phyloP scores from a whole-genome alignment of 2,797 vertebrate species.

The Lepus townsendii region DNA sequence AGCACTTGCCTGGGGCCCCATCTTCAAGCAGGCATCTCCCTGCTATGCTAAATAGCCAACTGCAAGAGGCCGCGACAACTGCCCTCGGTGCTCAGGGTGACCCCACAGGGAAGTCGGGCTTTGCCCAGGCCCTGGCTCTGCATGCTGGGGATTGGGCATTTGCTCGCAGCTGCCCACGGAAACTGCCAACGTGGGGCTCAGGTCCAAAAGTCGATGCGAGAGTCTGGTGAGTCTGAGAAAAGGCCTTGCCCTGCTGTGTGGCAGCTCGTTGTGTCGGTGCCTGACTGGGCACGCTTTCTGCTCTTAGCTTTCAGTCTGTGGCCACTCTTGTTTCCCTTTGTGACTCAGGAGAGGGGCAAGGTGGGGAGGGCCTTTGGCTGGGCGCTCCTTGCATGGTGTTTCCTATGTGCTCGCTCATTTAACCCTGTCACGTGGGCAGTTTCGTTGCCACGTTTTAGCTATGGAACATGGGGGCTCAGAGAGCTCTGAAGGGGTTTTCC shows the following conservation, averaged over 20 bases:
- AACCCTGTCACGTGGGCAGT: neutral
- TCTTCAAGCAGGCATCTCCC: neutral
- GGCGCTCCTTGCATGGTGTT: neutral
- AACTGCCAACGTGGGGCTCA: rapidly evolving
- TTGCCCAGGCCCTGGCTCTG: slow-evolving; percentile 21
- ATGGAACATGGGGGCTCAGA: neutral
- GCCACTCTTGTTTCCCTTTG: neutral
- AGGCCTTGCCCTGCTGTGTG: no score
- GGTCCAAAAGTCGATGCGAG: neutral
- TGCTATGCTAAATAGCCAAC: slow-evolving; percentile 83
- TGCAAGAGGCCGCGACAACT: slow-evolving; percentile 84
- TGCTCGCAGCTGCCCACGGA: neutral
- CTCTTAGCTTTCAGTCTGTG: neutral
- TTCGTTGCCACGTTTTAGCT: neutral
- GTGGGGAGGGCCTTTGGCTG: neutral
- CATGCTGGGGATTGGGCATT: rapidly evolving
- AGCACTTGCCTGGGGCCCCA: neutral
- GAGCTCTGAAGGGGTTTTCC: neutral
- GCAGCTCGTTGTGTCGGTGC: no score
- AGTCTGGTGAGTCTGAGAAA: neutral
- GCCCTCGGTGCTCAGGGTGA: slow-evolving; percentile 74
- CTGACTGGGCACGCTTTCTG: neutral
- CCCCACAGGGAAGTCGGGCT: slow-evolving; percentile 82
- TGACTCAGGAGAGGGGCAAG: neutral
- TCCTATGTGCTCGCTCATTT: neutral